Percentiles rank a stretch among this genome's conserved stretches.
Conservation (phyloP, 2,888 invertebrate species). For the Dyspetes luteomarginatus region DNA sequence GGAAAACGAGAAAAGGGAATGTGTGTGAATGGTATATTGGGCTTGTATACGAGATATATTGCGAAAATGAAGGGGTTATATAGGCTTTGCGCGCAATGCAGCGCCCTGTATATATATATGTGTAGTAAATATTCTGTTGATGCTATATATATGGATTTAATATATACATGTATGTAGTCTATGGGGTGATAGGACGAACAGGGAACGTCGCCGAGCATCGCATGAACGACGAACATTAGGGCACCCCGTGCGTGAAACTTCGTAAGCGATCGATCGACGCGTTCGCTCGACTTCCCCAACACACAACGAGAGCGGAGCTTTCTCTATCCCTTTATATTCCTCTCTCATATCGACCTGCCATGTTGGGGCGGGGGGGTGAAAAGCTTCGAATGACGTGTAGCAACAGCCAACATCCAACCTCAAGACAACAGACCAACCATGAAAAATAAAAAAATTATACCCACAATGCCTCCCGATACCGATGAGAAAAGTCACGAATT, state of each 20-base stretch:
- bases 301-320: slow-evolving; percentile 32
- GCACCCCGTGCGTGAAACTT: slow-evolving; percentile 66
- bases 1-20: slow-evolving; percentile 22
- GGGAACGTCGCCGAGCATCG: slow-evolving; percentile 63
- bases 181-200: slow-evolving; percentile 47
- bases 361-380: neutral
- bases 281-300: slow-evolving; percentile 25
- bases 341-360: slow-evolving; percentile 55
- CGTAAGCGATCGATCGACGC: slow-evolving; percentile 67
- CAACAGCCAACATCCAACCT: slow-evolving; percentile 37
- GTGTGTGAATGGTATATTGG: slow-evolving; percentile 24
- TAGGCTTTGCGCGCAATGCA: slow-evolving; percentile 26
- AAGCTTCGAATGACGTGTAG: slow-evolving; percentile 38
- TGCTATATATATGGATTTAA: neutral
- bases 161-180: slow-evolving; percentile 2
- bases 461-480: neutral
- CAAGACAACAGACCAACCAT: slow-evolving; percentile 12
- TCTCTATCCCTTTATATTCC: slow-evolving; percentile 40
- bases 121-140: neutral
- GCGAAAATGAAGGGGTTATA: slow-evolving; percentile 36
- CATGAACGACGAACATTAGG: slow-evolving; percentile 70
- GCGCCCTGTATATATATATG: neutral
- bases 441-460: slow-evolving; percentile 61
- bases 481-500: slow-evolving; percentile 55
- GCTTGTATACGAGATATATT: slow-evolving; percentile 28